Percentiles rank a stretch among this genome's conserved stretches.
phyloP scores from a whole-genome alignment of 2,797 vertebrate species.

The Lagorchestes hirsutus region DNA sequence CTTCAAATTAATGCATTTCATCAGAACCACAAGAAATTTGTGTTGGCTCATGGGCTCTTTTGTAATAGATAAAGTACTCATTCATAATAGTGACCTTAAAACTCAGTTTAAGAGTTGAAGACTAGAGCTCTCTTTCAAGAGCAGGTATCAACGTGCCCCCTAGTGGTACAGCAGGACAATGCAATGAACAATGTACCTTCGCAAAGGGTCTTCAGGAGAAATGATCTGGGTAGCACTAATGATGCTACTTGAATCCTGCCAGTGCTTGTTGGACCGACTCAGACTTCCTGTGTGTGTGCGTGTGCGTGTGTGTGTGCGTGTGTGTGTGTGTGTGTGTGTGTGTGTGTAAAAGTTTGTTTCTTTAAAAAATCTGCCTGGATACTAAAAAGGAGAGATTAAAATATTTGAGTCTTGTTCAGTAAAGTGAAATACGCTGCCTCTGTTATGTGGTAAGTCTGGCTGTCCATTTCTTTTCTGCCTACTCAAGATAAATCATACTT shows the following conservation, averaged over 20 bases:
- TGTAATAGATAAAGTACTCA: not conserved
- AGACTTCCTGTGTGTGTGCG: not conserved
- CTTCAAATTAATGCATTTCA: conserved; percentile 18
- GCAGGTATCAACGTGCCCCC: conserved; percentile 80
- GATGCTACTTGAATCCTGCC: not conserved
- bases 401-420: not conserved
- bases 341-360: not conserved
- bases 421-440: not conserved
- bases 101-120: not conserved
- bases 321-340: not conserved
- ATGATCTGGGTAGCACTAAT: not conserved
- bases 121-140: not conserved
- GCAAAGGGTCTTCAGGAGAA: not conserved
- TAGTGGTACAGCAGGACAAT: conserved; percentile 57
- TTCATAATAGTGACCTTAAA: not conserved
- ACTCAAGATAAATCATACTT: conserved; percentile 48
- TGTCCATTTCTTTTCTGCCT: conserved; percentile 21
- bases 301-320: too few relatives aligned
- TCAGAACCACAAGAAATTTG: not conserved
- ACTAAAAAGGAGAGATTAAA: not conserved
- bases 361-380: not conserved
- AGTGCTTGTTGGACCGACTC: not conserved
- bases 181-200: not conserved
- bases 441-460: not conserved
- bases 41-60: too few relatives aligned